phyloP scores from a whole-genome alignment of 2,113 vertebrate species.

The Rhineura floridana region DNA sequence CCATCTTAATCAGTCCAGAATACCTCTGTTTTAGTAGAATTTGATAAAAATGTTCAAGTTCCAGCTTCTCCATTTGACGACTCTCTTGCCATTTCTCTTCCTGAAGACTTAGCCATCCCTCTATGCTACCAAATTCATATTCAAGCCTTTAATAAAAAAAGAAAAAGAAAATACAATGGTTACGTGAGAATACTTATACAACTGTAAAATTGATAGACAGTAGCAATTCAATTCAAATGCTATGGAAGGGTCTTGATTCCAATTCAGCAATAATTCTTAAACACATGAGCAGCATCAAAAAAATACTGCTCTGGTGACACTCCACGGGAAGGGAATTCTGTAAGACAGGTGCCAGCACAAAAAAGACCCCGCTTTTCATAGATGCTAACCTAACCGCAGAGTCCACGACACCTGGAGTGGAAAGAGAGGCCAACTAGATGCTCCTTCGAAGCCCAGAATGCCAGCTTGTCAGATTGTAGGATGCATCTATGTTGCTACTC shows the following conservation, averaged over 20 bases:
- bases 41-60: constrained; percentile 60
- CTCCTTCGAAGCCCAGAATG: background rate
- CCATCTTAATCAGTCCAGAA: background rate
- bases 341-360: background rate
- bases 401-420: too few species aligned
- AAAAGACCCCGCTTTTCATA: background rate
- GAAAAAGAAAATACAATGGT: background rate
- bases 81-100: constrained; percentile 68
- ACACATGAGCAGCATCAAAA: background rate
- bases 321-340: background rate
- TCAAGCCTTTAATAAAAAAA: constrained; percentile 66
- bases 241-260: background rate
- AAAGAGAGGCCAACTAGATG: background rate
- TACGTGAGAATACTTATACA: background rate
- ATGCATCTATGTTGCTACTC: background rate
- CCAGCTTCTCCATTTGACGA: constrained; percentile 44
- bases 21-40: constrained; percentile 72
- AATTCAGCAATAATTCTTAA: background rate
- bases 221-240: constrained; percentile 4
- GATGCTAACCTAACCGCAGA: background rate
- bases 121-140: constrained; percentile 60
- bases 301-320: background rate
- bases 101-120: constrained; percentile 71
- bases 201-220: background rate
- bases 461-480: background rate